Evolutionary conservation across 2,797 vertebrate species (phyloP), one percentile per base, ranked within the genome.

Genomic region (Lithobates pipiens): DNA sequence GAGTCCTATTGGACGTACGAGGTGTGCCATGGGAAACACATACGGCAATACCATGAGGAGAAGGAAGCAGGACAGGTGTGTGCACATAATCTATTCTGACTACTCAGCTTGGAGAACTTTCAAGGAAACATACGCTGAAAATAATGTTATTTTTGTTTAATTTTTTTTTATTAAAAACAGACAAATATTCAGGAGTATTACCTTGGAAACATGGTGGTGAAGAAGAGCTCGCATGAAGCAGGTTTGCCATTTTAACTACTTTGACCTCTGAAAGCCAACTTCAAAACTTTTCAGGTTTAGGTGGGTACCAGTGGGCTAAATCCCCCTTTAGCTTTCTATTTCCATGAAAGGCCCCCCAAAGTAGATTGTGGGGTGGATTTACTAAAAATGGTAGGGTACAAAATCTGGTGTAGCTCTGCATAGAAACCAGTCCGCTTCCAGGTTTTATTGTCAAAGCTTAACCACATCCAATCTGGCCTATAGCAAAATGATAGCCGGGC

Each of bases 1-100:
- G 98, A 99, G 90, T 98, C 98, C 10, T 99, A 99, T 80, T 99
- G 98, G 98, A 99, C 98, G 0, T 99, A 99, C 0, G 98, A 99
- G 91, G 97, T 99, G 11, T 99, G 98, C 86, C 98, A 99, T 0
- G 98, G 98, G 25, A 99, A 98, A 89, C 97, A 99, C 81, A 94
- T 99, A 84, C 95, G 98, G 63, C 98, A 99, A 80, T 99, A 99
- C 90, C 98, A 99, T 0, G 98, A 99, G 91, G 98, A 99, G 89
- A 99, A 99, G 88, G 98, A 99, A 91, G 97, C 97, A 0, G 97
- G 97, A 0, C 98, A 99, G 96, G 98, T 99, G 80, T 50, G 7
- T 65, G 7, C 6, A 39, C 18, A 16, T 54, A 18, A 54, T 36
- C 54, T 63, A 5, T 39, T 23, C 15, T 21, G 29, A 15, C 72